Percentiles rank a stretch among this genome's conserved stretches.
Evolutionary conservation across 2,797 vertebrate genomes (phyloP).

Genomic region (Falco cherrug): DNA sequence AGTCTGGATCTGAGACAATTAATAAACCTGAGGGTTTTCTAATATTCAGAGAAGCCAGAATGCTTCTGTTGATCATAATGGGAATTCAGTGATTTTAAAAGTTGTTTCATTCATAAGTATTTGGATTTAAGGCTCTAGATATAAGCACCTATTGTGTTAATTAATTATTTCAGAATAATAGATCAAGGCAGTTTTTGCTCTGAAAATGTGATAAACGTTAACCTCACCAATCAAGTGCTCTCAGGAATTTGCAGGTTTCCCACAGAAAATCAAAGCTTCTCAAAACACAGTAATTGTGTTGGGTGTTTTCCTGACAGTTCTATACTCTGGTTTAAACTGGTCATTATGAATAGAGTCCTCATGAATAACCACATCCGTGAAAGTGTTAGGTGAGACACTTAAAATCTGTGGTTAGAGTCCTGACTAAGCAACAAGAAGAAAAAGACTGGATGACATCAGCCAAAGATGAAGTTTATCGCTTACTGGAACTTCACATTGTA

Average conservation of each 20-base stretch:
- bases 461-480: neutral
- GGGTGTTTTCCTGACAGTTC: neutral
- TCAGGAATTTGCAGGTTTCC: neutral
- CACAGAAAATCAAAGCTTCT: neutral
- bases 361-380: neutral
- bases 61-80: neutral
- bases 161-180: neutral
- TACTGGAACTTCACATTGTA: neutral
- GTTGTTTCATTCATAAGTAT: neutral
- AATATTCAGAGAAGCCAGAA: neutral
- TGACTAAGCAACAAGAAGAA: slow-evolving; percentile 8
- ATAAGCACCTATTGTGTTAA: neutral
- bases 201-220: neutral
- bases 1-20: neutral
- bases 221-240: neutral
- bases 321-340: neutral
- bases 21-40: neutral
- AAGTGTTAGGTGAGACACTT: neutral
- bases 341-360: neutral
- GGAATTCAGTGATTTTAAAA: neutral
- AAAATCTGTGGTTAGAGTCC: neutral
- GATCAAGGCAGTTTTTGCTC: neutral
- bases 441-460: slow-evolving; percentile 1
- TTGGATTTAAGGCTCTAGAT: neutral
- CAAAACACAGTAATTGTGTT: neutral